Percentiles rank a stretch among this genome's conserved stretches.
phyloP scores from a whole-genome alignment of 2,113 vertebrate genomes.

The Phrynosoma platyrhinos region DNA sequence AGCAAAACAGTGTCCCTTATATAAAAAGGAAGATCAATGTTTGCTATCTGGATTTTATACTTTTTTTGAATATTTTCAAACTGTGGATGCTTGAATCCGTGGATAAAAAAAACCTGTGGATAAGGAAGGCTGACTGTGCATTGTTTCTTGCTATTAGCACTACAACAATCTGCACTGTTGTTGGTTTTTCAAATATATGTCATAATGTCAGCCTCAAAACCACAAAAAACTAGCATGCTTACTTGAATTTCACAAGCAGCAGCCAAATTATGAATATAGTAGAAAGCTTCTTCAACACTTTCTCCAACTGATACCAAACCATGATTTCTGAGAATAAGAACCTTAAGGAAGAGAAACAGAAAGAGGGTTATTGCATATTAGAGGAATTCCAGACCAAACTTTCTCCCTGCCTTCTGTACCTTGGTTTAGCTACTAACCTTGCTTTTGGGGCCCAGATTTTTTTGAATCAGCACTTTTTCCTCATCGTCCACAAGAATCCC shows the following conservation, averaged over 20 bases:
- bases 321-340: constrained; percentile 96
- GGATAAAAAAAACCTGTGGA: too few species aligned
- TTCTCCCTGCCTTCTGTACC: neutral
- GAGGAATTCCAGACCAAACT: neutral
- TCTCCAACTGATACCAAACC: constrained; percentile 93
- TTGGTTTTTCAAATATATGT: neutral
- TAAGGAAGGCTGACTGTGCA: too few species aligned
- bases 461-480: constrained; percentile 91
- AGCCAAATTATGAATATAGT: constrained; percentile 95
- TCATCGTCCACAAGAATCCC: constrained; percentile 94
- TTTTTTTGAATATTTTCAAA: too few species aligned
- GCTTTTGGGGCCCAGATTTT: constrained; percentile 92
- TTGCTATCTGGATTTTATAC: too few species aligned
- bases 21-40: too few species aligned
- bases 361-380: neutral
- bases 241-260: constrained; percentile 99
- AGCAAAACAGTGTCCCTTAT: too few species aligned
- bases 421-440: constrained; percentile 82
- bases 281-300: constrained; percentile 96
- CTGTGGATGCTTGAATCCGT: too few species aligned
- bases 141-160: neutral
- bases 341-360: constrained; percentile 75
- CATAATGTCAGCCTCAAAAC: neutral
- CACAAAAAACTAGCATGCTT: constrained; percentile 43
- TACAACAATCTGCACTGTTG: neutral